Evolutionary conservation across 2,888 invertebrate genomes (phyloP), one percentile per base, ranked within the genome.

Genomic region (Amphipyra berbera): DNA sequence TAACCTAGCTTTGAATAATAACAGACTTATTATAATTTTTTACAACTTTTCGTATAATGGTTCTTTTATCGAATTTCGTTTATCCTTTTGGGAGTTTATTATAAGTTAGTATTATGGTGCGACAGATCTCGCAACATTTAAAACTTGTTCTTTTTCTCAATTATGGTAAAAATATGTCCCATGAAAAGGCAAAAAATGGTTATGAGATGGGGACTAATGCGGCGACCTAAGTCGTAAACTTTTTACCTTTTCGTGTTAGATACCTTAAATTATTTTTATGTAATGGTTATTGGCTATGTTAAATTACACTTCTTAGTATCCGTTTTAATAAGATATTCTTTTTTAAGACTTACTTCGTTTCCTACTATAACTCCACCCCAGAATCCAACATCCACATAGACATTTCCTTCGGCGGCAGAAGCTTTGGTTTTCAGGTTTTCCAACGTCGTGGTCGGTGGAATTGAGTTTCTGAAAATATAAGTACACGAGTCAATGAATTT

Each of bases 331-430:
- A 30, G 30, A 30, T 7, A 37, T 42, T 21, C 6, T 4, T 50
- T 49, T 9, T 41, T 37, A 27, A 27, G 15, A n/a, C 73, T 79
- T 85, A 96, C 96, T 85, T 95, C 88, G 87, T 97, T 97, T 62
- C 95, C 96, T 0, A 96, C 96, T 49, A 97, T 95, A 0, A 97
- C 95, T n/a, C 97, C 97, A n/a, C 97, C 97, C 97, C 97, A 97
- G 87, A 97, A 97, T 3, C 96, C 97, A 46, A 97, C 96, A 83
- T 97, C 97, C 0, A 97, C 96, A 73, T 94, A 96, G 27, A 96
- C 92, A 74, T 96, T 95, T 1, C 95, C 95, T 41, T 91, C 86
- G 0, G 97, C 97, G 2, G 95, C 94, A 10, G 88, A 78, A 2
- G 96, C 93, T 89, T 97, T 97, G 0, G 88, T 90, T 80, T 95